Conservation (phyloP, 23 tunicate species). For the Diplosoma virens region DNA sequence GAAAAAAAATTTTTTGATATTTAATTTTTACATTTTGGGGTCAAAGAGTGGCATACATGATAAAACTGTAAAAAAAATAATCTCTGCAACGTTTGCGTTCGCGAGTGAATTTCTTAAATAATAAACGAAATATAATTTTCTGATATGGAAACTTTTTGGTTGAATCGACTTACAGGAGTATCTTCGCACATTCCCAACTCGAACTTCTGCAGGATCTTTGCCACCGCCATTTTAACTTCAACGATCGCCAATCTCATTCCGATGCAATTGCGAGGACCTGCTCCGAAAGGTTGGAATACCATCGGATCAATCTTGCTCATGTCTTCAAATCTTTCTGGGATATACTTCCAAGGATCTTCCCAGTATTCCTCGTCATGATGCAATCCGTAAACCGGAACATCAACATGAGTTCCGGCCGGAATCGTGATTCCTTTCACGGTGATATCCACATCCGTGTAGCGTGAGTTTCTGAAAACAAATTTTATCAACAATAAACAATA, state of each 20-base stretch:
- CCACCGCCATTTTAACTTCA: conserved; percentile 36
- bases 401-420: conserved; percentile 37
- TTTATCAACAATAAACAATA: too few relatives aligned
- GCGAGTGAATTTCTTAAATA: too few relatives aligned
- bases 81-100: too few relatives aligned
- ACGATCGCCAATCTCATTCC: conserved; percentile 62
- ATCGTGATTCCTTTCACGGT: conserved; percentile 58
- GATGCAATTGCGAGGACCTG: conserved; percentile 69
- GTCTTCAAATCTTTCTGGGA: conserved; percentile 86
- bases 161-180: conserved; percentile 56
- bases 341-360: conserved; percentile 69
- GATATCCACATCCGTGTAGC: conserved; percentile 36
- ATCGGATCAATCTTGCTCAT: conserved; percentile 79
- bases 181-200: conserved; percentile 46
- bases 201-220: conserved; percentile 33
- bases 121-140: too few relatives aligned
- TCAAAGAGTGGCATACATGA: too few relatives aligned
- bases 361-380: conserved; percentile 70
- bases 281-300: conserved; percentile 76
- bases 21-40: too few relatives aligned
- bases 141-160: too few relatives aligned
- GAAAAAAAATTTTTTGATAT: too few relatives aligned
- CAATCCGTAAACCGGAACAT: conserved; percentile 51
- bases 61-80: too few relatives aligned
- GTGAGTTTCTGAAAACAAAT: conserved; percentile 39